Percentiles rank a stretch among this genome's conserved stretches.
Evolutionary conservation across 2,888 invertebrate genomes (phyloP).

Genomic region (Melitaea athalia): DNA sequence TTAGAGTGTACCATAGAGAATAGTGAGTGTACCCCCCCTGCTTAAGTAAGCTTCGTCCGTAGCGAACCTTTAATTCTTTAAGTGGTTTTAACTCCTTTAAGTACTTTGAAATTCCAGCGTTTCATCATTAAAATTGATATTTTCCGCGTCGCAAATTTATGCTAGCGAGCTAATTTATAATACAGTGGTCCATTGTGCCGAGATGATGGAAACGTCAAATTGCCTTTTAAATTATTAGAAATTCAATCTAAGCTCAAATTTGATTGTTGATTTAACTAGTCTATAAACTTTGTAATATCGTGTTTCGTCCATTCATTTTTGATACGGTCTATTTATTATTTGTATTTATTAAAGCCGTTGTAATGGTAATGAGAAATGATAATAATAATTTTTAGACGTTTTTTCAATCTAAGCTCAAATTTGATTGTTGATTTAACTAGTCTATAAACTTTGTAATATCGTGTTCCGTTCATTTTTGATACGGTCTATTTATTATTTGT

Average conservation of each 20-base stretch:
- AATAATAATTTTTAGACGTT: no score
- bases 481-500: not conserved
- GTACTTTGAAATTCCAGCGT: not conserved
- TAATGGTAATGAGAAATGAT: no score
- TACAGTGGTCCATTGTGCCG: slow-evolving; percentile 11
- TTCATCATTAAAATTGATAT: not conserved
- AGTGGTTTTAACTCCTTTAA: slow-evolving; percentile 8
- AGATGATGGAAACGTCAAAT: slow-evolving; percentile 15
- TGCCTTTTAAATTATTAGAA: slow-evolving; percentile 19
- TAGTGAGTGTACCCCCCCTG: not conserved
- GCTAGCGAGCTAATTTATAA: slow-evolving; percentile 9
- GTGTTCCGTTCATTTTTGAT: not conserved
- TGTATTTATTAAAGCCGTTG: not conserved
- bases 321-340: not conserved
- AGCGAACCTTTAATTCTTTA: slow-evolving; percentile 1
- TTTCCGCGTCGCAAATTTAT: slow-evolving; percentile 1
- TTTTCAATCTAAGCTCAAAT: no score
- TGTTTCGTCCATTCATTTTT: not conserved
- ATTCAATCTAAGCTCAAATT: slow-evolving; percentile 6
- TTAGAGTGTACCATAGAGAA: no score
- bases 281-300: not conserved
- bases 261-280: slow-evolving; percentile 12
- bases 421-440: slow-evolving; percentile 11
- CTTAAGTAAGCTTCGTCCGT: not conserved
- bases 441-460: not conserved